A percentile compares a stretch with the other conserved stretches of the same genome.
Evolutionary conservation across 2,113 vertebrate genomes (phyloP).

Genomic region (Notarius quadriscutis): DNA sequence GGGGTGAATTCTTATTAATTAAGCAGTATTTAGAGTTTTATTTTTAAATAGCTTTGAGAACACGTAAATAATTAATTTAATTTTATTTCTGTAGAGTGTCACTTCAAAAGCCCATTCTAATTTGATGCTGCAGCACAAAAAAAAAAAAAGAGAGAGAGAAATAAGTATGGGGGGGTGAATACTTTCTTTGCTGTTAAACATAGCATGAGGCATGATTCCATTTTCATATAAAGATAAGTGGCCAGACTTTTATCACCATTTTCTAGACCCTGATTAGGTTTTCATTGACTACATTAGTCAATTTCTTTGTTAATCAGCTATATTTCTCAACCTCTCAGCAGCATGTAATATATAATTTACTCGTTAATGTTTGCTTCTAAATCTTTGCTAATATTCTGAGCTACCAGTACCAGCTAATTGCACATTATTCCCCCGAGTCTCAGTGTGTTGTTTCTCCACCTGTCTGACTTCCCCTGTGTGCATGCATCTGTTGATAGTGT

Average conservation of each 20-base stretch:
- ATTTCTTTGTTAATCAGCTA: constrained; percentile 39
- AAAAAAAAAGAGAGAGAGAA: not conserved
- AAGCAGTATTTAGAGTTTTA: not conserved
- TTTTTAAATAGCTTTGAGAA: not conserved
- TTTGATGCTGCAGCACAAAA: not conserved
- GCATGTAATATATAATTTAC: not conserved
- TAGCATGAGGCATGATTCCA: not conserved
- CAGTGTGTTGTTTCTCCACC: not conserved
- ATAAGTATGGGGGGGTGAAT: not conserved
- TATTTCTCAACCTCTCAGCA: not conserved
- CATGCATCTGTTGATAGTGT: not conserved
- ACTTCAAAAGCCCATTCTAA: not conserved
- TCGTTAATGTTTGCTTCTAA: not conserved
- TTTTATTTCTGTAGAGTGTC: not conserved
- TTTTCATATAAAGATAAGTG: not conserved
- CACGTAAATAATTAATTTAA: not conserved
- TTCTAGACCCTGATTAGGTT: not conserved
- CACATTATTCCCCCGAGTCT: not conserved
- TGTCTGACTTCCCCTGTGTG: constrained; percentile 4
- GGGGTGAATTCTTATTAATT: not conserved
- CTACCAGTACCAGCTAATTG: not conserved
- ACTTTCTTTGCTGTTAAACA: not conserved
- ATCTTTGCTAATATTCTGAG: constrained; percentile 9
- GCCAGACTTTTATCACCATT: not conserved
- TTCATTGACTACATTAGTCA: not conserved